Evolutionary conservation across 2,888 invertebrate species (phyloP).

Genomic region (Habrosyne pyritoides): DNA sequence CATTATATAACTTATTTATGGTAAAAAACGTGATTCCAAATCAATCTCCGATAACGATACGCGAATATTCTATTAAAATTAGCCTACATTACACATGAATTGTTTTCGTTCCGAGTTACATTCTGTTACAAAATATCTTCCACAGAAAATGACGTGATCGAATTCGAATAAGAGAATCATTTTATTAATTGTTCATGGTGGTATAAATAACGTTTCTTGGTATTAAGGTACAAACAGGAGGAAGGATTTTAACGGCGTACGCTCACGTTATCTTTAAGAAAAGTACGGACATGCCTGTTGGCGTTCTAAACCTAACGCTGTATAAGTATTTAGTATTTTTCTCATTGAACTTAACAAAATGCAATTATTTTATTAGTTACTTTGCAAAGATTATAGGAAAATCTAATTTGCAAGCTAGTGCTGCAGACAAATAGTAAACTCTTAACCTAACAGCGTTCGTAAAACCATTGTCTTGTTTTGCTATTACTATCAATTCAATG

Average conservation of each 20-base stretch:
- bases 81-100: no score
- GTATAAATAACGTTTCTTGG: conserved; percentile 61
- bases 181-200: conserved; percentile 53
- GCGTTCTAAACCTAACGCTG: background rate
- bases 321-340: no score
- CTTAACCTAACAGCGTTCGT: background rate
- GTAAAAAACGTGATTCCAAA: no score
- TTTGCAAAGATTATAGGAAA: no score
- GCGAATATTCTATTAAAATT: no score
- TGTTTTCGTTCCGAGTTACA: background rate
- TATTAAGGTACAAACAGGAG: conserved; percentile 49
- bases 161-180: conserved; percentile 32
- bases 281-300: background rate
- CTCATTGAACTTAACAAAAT: no score
- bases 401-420: background rate
- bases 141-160: conserved; percentile 35
- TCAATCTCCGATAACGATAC: no score
- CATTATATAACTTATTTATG: no score
- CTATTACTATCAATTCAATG: conserved; percentile 15
- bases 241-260: conserved; percentile 24
- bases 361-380: no score
- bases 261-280: background rate
- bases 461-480: conserved; percentile 6
- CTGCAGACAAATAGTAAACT: background rate
- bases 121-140: background rate